Evolutionary conservation across 2,888 invertebrate genomes (phyloP).

Genomic region (Euclidia mi): DNA sequence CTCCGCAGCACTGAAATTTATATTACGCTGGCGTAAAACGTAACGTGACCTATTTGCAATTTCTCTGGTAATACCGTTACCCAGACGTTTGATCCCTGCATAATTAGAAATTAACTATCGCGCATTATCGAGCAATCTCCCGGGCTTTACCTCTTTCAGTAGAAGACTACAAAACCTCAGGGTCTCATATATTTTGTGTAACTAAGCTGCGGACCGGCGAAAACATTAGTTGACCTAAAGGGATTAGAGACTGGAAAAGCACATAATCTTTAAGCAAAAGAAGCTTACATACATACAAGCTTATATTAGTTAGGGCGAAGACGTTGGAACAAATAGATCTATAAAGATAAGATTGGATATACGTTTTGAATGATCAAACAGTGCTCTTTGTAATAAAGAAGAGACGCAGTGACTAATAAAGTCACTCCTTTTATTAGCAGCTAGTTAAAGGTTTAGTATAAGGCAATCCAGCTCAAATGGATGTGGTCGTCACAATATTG

Average conservation of each 20-base stretch:
- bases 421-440: too few relatives aligned
- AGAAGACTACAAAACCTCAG: constrained; percentile 8
- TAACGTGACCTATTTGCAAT: constrained; percentile 1
- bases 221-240: background rate
- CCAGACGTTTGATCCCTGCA: constrained; percentile 3
- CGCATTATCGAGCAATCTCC: constrained; percentile 22
- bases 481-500: too few relatives aligned
- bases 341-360: too few relatives aligned
- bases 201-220: background rate
- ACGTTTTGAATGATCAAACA: too few relatives aligned
- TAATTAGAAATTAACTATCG: constrained; percentile 23
- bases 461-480: too few relatives aligned
- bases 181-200: background rate
- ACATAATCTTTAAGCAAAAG: too few relatives aligned
- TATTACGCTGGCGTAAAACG: background rate
- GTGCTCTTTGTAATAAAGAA: too few relatives aligned
- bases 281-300: too few relatives aligned
- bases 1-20: background rate
- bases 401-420: too few relatives aligned
- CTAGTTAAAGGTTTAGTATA: too few relatives aligned
- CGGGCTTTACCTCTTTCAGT: constrained; percentile 19
- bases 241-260: background rate
- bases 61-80: constrained; percentile 1
- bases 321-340: too few relatives aligned
- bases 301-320: too few relatives aligned